Percentiles rank a stretch among this genome's conserved stretches.
Conservation (phyloP, 2,797 vertebrate species). For the Avahi laniger region DNA sequence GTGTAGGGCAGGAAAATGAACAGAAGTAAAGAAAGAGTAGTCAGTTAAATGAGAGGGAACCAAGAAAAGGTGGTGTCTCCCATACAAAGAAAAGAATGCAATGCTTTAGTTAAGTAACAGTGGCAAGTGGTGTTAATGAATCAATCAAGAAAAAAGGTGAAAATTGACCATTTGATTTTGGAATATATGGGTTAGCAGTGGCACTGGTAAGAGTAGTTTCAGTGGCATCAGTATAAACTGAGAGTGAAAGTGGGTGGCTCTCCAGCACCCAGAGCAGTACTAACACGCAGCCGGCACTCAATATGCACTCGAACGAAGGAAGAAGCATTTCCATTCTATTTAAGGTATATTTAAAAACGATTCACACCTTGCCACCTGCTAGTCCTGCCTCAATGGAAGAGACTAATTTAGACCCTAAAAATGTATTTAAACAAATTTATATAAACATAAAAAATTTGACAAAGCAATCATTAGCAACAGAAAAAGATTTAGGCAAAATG, state of each 20-base stretch:
- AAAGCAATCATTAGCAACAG: not conserved
- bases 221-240: not conserved
- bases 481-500: not conserved
- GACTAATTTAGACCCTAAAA: not conserved
- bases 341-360: not conserved
- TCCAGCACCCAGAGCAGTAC: not conserved
- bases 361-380: not conserved
- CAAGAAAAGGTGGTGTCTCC: not conserved
- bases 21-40: not conserved
- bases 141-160: not conserved
- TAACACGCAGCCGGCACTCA: not conserved
- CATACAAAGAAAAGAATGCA: not conserved
- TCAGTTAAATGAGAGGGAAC: not conserved
- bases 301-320: not conserved
- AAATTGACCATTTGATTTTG: not conserved
- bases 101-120: not conserved
- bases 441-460: not conserved
- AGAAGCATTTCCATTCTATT: not conserved
- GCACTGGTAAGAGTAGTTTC: not conserved
- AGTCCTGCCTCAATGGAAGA: not conserved
- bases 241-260: not conserved
- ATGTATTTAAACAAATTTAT: slow-evolving; percentile 31
- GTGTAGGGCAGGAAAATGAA: not conserved
- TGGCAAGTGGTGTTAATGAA: not conserved
- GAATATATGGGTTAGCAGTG: not conserved